phyloP scores from a whole-genome alignment of 2,113 vertebrate species.

The Carlito syrichta region DNA sequence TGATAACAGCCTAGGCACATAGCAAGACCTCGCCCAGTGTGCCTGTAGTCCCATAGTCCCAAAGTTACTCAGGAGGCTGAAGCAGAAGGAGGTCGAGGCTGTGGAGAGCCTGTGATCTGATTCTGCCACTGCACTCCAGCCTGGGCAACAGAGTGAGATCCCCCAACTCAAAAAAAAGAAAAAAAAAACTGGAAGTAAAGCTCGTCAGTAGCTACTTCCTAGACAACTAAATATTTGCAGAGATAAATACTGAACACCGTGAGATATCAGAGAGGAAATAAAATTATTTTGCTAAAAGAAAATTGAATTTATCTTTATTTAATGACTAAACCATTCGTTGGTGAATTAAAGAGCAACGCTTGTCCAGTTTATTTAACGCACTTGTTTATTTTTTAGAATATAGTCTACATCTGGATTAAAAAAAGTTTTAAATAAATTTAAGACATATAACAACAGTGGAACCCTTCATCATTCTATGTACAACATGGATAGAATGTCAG shows the following conservation, averaged over 20 bases:
- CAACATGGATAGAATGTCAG: slow-evolving; percentile 70
- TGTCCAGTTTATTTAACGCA: slow-evolving; percentile 79
- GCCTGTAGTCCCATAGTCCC: too few species aligned
- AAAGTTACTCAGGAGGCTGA: too few species aligned
- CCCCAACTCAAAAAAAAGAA: too few species aligned
- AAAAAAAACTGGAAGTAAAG: slow-evolving; percentile 1
- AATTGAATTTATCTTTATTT: slow-evolving; percentile 38
- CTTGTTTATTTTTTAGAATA: slow-evolving; percentile 86
- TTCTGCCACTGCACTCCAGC: too few species aligned
- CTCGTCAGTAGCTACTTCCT: not conserved
- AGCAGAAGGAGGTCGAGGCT: too few species aligned
- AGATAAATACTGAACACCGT: not conserved
- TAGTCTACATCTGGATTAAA: slow-evolving; percentile 85
- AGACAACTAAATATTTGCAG: not conserved
- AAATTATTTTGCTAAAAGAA: slow-evolving; percentile 21
- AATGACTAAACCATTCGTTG: slow-evolving; percentile 1
- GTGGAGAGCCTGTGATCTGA: too few species aligned
- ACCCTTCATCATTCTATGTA: slow-evolving; percentile 75
- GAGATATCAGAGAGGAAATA: slow-evolving; percentile 19
- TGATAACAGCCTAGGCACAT: too few species aligned
- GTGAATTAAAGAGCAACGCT: slow-evolving; percentile 66
- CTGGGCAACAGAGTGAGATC: too few species aligned
- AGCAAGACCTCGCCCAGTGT: too few species aligned
- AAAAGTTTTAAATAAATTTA: slow-evolving; percentile 86
- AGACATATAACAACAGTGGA: slow-evolving; percentile 79